Evolutionary conservation across 2,113 vertebrate species (phyloP).

Genomic region (Rhinoptilus africanus): DNA sequence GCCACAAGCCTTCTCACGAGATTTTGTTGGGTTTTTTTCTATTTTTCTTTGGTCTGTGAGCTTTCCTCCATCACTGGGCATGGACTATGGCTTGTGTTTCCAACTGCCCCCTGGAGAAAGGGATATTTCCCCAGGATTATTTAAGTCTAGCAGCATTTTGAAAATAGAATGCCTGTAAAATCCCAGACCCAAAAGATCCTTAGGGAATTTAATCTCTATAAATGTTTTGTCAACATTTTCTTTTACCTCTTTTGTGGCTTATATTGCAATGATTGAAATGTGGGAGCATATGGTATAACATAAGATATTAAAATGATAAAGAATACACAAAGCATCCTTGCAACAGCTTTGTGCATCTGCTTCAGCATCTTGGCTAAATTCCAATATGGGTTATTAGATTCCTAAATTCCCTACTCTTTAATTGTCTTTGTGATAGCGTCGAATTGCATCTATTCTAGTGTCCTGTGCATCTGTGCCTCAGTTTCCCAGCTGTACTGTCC

Average conservation of each 20-base stretch:
- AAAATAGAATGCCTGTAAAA: slow-evolving; percentile 42
- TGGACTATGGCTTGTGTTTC: not conserved
- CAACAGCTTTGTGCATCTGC: slow-evolving; percentile 67
- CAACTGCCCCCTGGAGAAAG: slow-evolving; percentile 36
- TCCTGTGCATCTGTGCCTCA: slow-evolving; percentile 61
- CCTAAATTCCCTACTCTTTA: slow-evolving; percentile 64
- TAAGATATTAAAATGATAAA: slow-evolving; percentile 69
- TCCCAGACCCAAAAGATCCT: slow-evolving; percentile 14
- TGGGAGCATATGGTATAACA: slow-evolving; percentile 61
- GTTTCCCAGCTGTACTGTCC: slow-evolving; percentile 47
- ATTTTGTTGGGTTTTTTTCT: not conserved
- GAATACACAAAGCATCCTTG: slow-evolving; percentile 64
- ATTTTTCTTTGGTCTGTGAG: slow-evolving; percentile 3
- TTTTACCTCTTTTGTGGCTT: slow-evolving; percentile 63
- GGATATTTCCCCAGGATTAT: slow-evolving; percentile 64
- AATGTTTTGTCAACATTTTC: slow-evolving; percentile 53
- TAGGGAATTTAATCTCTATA: slow-evolving; percentile 54
- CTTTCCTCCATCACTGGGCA: not conserved
- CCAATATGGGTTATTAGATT: slow-evolving; percentile 59
- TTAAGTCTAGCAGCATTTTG: slow-evolving; percentile 65
- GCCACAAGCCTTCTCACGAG: not conserved
- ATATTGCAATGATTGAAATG: slow-evolving; percentile 61
- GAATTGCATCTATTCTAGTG: slow-evolving; percentile 18
- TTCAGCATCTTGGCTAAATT: slow-evolving; percentile 60
- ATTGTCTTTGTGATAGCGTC: slow-evolving; percentile 27